Base-by-base conservation (phyloP, 2,888 invertebrate genomes). In the Saturnia pavonia region DNA sequence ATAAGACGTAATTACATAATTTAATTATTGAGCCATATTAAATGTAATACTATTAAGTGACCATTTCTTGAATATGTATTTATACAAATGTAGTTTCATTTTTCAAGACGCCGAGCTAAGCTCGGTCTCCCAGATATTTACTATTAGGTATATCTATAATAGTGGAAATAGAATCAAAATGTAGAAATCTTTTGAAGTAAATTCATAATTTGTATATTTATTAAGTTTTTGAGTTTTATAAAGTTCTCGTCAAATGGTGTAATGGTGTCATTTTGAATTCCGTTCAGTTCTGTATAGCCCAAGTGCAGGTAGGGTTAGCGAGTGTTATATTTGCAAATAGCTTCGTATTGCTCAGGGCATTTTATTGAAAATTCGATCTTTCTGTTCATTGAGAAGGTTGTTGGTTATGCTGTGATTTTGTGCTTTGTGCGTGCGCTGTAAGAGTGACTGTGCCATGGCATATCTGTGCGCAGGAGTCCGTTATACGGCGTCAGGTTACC, bases 401-500 rank as follows among this genome's bases (percentile, higher is more conserved):
- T 80, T 76, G 73, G 73, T 77, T 75, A 73, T 72, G 74, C 76
- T 72, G 74, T 77, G 77, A 89, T 83, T 85, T 78, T 86, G 82
- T 74, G 74, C 79, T 81, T 84, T 90, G 82, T 82, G 84, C 73
- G 75, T 70, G 78, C 78, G 86, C 78, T 80, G 76, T 83, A 91
- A 79, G 86, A 85, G 84, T 76, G 80, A 82, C 77, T 84, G 79
- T 91, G 79, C 88, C 75, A 78, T 82, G 85, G 80, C 83, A 78
- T 75, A 70, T 75, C 80, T 78, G 85, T 81, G 83, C 82, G 82
- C 80, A 78, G 83, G 85, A 89, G 89, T 84, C 94, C 94, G 94
- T 94, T 94, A 94, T 94, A 88, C 91, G 91, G 91, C 92, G 94
- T 92, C 94, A 94, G 93, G 94, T 94, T 94, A 92, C 91, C 90